Evolutionary conservation across 2,888 invertebrate species (phyloP).

Genomic region (Phyllotreta striolata): DNA sequence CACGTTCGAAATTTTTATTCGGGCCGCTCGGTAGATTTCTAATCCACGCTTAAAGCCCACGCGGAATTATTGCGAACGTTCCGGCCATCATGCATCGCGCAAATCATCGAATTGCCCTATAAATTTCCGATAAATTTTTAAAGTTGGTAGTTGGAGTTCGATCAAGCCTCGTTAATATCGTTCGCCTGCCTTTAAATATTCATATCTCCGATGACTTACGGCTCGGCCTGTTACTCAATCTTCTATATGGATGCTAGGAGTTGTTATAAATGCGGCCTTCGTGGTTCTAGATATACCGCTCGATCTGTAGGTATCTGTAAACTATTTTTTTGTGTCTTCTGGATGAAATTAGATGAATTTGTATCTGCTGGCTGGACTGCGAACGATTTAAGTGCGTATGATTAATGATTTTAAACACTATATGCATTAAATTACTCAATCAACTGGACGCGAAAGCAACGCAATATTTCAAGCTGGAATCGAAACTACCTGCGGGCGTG

Average conservation of each 20-base stretch:
- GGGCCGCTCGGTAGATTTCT: constrained; percentile 1
- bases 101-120: constrained; percentile 16
- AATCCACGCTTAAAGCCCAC: background rate
- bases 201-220: background rate
- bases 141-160: constrained; percentile 10
- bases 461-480: constrained; percentile 19
- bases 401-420: no score
- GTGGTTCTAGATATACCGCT: no score
- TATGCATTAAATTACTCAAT: constrained; percentile 9
- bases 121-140: constrained; percentile 14
- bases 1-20: background rate
- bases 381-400: no score
- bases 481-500: constrained; percentile 25
- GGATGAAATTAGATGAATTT: no score
- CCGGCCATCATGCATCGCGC: background rate
- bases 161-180: constrained; percentile 13
- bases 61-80: constrained; percentile 9
- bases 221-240: background rate
- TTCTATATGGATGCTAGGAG: background rate
- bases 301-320: no score
- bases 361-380: no score
- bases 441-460: constrained; percentile 4
- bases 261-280: no score
- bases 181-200: constrained; percentile 13
- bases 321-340: no score